phyloP scores from a whole-genome alignment of 2,888 invertebrate genomes.

The Bedellia somnulentella region DNA sequence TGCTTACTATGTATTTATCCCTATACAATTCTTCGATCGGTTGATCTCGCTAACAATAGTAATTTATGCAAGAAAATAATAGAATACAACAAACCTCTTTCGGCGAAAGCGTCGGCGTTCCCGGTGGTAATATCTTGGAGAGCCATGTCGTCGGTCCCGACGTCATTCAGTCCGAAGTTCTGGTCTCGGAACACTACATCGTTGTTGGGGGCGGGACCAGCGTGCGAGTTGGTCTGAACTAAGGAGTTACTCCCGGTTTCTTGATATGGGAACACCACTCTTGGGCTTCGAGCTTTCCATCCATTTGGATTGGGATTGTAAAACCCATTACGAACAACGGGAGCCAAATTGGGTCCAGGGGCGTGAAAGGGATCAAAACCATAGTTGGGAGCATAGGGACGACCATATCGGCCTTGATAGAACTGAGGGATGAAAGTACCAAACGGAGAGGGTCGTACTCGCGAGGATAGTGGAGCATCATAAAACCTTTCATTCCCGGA shows the following conservation, averaged over 20 bases:
- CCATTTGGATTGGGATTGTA: slow-evolving; percentile 21
- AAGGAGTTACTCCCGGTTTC: slow-evolving; percentile 29
- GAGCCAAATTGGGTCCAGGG: slow-evolving; percentile 19
- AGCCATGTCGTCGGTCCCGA: slow-evolving; percentile 59
- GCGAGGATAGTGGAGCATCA: slow-evolving; percentile 31
- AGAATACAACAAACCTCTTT: slow-evolving; percentile 63
- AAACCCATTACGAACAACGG: slow-evolving; percentile 30
- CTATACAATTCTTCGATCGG: too few relatives aligned
- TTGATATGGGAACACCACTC: slow-evolving; percentile 51
- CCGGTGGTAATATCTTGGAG: slow-evolving; percentile 65
- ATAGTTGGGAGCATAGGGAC: slow-evolving; percentile 38
- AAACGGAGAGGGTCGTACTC: slow-evolving; percentile 19
- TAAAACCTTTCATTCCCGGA: slow-evolving; percentile 44
- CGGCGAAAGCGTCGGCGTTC: slow-evolving; percentile 55
- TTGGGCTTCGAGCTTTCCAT: slow-evolving; percentile 49
- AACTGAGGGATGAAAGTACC: slow-evolving; percentile 22
- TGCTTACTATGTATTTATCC: too few relatives aligned
- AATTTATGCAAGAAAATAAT: slow-evolving; percentile 1
- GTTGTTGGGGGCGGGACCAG: slow-evolving; percentile 25
- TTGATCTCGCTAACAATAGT: background rate
- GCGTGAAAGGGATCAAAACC: slow-evolving; percentile 29
- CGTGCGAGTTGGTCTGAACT: slow-evolving; percentile 46
- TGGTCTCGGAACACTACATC: slow-evolving; percentile 62
- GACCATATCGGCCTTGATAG: slow-evolving; percentile 33
- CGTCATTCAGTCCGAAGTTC: slow-evolving; percentile 61